These are phyloP conservation scores for Cryptocheilus praepositus DNA, from an alignment of 2,888 invertebrate genomes.

Conservation along the genomic window DNA sequence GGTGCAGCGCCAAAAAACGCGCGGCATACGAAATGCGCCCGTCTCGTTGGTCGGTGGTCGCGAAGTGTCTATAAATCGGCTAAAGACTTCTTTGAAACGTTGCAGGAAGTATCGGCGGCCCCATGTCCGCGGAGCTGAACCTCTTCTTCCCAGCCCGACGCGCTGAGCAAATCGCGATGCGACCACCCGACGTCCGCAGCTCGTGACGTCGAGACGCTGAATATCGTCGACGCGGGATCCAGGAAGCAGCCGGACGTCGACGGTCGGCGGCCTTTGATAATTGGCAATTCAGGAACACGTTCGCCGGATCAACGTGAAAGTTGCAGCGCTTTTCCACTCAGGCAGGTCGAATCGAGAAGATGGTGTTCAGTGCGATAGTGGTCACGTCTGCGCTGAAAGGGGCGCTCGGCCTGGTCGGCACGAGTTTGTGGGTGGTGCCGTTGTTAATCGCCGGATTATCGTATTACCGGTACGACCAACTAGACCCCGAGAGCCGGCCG, in stretches of 20 bases:
- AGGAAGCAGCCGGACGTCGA: too few species aligned
- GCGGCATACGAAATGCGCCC: too few species aligned
- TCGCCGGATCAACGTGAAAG: background rate
- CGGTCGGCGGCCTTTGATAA: background rate
- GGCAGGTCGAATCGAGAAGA: conserved; percentile 61
- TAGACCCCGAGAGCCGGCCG: conserved; percentile 88
- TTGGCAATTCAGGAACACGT: background rate
- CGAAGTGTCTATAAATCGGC: too few species aligned
- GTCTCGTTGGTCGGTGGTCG: too few species aligned
- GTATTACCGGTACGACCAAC: conserved; percentile 86
- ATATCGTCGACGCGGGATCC: too few species aligned
- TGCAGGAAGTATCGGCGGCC: background rate
- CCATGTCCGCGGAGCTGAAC: background rate
- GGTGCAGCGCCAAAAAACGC: too few species aligned
- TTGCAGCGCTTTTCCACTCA: background rate
- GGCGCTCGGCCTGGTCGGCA: conserved; percentile 85
- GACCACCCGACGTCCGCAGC: conserved; percentile 30
- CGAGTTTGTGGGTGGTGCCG: conserved; percentile 90
- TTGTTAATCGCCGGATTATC: conserved; percentile 88
- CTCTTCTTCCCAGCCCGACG: conserved; percentile 16
- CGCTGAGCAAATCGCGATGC: conserved; percentile 28
- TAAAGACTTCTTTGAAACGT: background rate
- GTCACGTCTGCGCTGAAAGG: conserved; percentile 85
- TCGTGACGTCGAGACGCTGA: background rate
- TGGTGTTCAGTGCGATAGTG: conserved; percentile 85